Base-by-base conservation (phyloP, 2,113 vertebrate genomes). In the Muscicapa adusta region DNA sequence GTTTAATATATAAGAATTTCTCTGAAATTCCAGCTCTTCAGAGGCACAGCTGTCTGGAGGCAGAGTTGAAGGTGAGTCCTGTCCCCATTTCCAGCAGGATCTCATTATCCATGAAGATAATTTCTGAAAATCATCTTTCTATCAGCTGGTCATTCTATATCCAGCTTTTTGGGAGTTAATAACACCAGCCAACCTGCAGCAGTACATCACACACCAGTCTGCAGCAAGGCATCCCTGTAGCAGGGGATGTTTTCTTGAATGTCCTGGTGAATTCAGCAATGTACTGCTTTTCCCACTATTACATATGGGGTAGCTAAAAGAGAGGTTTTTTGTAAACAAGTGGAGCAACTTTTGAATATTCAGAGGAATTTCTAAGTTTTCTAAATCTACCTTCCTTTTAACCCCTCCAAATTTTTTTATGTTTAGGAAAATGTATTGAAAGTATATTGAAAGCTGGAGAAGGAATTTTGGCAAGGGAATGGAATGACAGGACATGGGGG, bases 1-100 rank as follows among this genome's bases (percentile, higher is more conserved):
- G 14, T 76, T 85, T 0, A 18, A 5, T 40, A 9, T 5, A 14
- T 9, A 42, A 60, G 28, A 72, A 70, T 24, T 79, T 38, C 29
- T 33, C 43, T 62, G 54, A 76, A 85, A 94, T 50, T 62, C 5
- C 42, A 75, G 31, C 14, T 87, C 20, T 76, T 82, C 12, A 14
- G 58, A 24, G 66, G 13, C 53, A 14, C 8, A 42, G 3, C 43
- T 12, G 57, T 25, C 10, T 5, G 1, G 36, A 68, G 61, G 16
- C 43, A 17, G 33, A 25, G 42, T 54, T 0, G 0, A 5, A 47
- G 68, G 18, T 58, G 66, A 28, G 16, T 81, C 3, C 0, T 50
- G 67, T 78, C 34, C n/a, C 29, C n/a, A 6, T 10, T 47, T 85
- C 33, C 72, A 62, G 45, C 58, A 60, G 79, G 26, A 92, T 79